Conservation (phyloP, 2,113 vertebrate species). For the Protobothrops mucrosquamatus region DNA sequence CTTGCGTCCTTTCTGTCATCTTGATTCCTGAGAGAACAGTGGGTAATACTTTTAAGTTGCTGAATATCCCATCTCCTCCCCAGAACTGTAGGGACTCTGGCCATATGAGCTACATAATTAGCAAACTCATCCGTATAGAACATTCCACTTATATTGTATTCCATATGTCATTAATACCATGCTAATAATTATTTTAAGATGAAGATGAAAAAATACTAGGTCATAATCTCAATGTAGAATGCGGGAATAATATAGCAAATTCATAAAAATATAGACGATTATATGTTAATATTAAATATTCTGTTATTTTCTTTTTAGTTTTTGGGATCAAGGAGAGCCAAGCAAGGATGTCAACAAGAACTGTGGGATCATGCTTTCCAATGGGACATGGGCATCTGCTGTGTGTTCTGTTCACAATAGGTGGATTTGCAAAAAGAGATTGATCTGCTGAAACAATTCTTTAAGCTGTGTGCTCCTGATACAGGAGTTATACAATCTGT, state of each 20-base stretch:
- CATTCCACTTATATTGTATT: not conserved
- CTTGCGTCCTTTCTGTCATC: not conserved
- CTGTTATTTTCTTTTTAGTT: not conserved
- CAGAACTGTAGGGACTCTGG: too few relatives aligned
- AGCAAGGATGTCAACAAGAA: not conserved
- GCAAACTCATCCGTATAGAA: not conserved
- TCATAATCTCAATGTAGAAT: not conserved
- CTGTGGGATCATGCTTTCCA: conserved; percentile 9
- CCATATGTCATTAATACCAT: not conserved
- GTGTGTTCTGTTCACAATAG: not conserved
- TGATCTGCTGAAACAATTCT: conserved; percentile 1
- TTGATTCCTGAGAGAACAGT: not conserved
- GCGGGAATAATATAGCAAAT: not conserved
- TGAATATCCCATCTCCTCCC: not conserved
- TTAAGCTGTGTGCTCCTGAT: too few relatives aligned
- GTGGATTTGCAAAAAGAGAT: conserved; percentile 18
- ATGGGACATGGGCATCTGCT: conserved; percentile 11
- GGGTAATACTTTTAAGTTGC: not conserved
- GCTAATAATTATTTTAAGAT: not conserved
- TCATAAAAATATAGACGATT: not conserved
- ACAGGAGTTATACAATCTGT: not conserved
- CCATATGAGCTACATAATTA: not conserved
- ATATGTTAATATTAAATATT: not conserved
- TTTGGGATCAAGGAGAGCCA: conserved; percentile 4
- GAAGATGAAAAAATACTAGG: not conserved